phyloP scores from a whole-genome alignment of 2,888 invertebrate species.

The Mimas tiliae region DNA sequence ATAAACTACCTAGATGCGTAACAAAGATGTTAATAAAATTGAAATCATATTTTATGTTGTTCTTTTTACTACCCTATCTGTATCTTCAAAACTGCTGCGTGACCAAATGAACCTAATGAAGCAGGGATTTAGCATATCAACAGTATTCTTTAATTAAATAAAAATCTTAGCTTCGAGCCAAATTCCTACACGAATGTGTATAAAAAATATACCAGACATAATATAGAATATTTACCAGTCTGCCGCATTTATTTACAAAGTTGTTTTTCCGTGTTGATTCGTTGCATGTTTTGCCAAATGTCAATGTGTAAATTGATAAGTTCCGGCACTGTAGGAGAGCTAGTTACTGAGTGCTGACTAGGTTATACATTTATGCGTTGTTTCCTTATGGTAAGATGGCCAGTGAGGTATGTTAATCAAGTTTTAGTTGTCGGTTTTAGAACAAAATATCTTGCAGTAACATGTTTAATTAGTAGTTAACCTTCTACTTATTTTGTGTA shows the following conservation, averaged over 20 bases:
- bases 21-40: too few relatives aligned
- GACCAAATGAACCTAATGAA: not conserved
- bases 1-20: too few relatives aligned
- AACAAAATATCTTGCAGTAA: not conserved
- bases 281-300: constrained; percentile 8
- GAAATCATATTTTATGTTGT: too few relatives aligned
- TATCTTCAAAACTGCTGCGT: not conserved
- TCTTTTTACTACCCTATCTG: too few relatives aligned
- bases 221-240: constrained; percentile 11
- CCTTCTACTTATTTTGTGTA: not conserved
- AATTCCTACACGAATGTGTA: not conserved
- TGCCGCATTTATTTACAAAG: constrained; percentile 10
- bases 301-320: constrained; percentile 12
- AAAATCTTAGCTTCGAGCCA: not conserved
- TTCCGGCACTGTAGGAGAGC: constrained; percentile 14
- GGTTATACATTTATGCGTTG: not conserved
- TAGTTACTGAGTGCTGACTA: not conserved
- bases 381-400: not conserved
- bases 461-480: not conserved
- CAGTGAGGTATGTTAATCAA: not conserved
- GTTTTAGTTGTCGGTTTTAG: not conserved
- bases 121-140: not conserved
- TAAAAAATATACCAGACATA: constrained; percentile 1
- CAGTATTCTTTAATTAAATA: not conserved
- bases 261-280: constrained; percentile 19